Conservation (phyloP, 2,888 invertebrate genomes). For the Caenorhabditis sp. region DNA sequence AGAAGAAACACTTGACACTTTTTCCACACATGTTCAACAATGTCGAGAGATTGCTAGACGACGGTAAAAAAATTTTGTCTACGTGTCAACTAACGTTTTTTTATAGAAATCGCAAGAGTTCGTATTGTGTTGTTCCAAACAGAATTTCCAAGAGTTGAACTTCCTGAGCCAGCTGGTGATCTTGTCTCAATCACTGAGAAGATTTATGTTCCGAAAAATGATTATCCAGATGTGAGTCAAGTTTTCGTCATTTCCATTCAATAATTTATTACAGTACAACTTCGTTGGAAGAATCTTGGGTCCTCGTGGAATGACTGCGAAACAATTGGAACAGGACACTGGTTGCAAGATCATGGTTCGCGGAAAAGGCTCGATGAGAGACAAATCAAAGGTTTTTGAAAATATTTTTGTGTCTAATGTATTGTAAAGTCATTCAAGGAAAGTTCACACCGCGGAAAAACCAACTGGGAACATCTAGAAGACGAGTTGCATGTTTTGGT, state of each 20-base stretch:
- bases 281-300: conserved; percentile 99
- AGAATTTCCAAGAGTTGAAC: conserved; percentile 87
- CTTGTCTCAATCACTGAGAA: conserved; percentile 94
- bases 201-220: conserved; percentile 98
- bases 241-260: conserved; percentile 14
- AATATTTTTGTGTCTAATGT: conserved; percentile 2
- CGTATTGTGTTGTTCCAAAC: conserved; percentile 94
- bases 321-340: conserved; percentile 99
- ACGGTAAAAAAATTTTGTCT: conserved; percentile 37
- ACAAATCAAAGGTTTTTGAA: conserved; percentile 44
- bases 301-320: conserved; percentile 99
- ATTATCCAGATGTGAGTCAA: conserved; percentile 90
- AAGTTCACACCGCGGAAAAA: conserved; percentile 97
- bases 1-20: conserved; percentile 60
- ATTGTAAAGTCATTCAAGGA: conserved; percentile 78
- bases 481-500: conserved; percentile 93
- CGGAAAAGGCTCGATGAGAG: conserved; percentile 78
- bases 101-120: conserved; percentile 94
- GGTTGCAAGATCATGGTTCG: conserved; percentile 99
- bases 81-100: not conserved
- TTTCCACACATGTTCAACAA: conserved; percentile 61
- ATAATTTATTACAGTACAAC: conserved; percentile 85
- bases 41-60: conserved; percentile 63
- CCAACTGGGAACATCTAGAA: conserved; percentile 99
- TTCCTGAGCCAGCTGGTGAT: conserved; percentile 66